phyloP scores from a whole-genome alignment of 2,888 invertebrate species.

The Andrena camellia region DNA sequence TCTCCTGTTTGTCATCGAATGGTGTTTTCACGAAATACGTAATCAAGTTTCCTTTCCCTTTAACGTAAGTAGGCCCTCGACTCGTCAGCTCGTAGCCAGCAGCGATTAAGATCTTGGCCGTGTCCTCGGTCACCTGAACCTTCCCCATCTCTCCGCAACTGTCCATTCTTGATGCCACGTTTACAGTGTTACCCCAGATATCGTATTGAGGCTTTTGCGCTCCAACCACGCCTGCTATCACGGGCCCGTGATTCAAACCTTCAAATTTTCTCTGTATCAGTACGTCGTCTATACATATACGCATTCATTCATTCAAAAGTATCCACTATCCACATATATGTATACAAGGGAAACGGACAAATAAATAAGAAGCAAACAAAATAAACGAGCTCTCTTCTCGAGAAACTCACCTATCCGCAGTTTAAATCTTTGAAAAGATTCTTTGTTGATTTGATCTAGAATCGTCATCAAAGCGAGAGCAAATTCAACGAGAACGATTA shows the following conservation, averaged over 20 bases:
- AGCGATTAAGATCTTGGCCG: conserved; percentile 93
- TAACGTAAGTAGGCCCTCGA: conserved; percentile 96
- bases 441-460: conserved; percentile 97
- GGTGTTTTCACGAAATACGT: conserved; percentile 97
- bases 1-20: conserved; percentile 87
- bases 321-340: too few species aligned
- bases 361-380: neutral
- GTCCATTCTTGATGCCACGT: conserved; percentile 98
- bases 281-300: too few species aligned
- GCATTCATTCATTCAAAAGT: neutral
- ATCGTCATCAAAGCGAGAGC: conserved; percentile 96
- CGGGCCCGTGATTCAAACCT: conserved; percentile 96
- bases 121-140: conserved; percentile 94
- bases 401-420: conserved; percentile 93
- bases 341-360: neutral
- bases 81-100: conserved; percentile 96
- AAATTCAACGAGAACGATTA: conserved; percentile 96
- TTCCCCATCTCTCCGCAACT: conserved; percentile 96
- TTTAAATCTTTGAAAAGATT: conserved; percentile 98
- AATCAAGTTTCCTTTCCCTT: conserved; percentile 96
- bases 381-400: neutral
- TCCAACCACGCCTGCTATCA: conserved; percentile 98
- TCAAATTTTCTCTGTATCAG: conserved; percentile 33
- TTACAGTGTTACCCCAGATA: conserved; percentile 99
- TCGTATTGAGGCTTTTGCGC: conserved; percentile 99